phyloP scores from a whole-genome alignment of 2,113 vertebrate species.

The Neolamprologus toae region DNA sequence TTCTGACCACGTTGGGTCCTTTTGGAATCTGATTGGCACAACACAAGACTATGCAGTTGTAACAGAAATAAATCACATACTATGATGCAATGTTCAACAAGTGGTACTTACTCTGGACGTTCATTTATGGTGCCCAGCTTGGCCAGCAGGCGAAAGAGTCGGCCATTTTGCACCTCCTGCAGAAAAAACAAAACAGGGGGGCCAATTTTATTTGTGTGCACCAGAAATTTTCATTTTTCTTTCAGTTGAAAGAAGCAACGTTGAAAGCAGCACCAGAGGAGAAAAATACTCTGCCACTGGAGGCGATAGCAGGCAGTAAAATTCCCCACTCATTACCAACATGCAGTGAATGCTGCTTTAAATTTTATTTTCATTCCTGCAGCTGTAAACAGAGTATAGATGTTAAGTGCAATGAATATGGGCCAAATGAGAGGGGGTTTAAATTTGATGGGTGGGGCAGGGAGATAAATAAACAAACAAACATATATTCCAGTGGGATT shows the following conservation, averaged over 20 bases:
- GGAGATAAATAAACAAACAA: background rate
- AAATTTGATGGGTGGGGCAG: background rate
- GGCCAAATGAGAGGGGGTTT: background rate
- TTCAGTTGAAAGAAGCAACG: background rate
- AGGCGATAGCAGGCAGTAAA: background rate
- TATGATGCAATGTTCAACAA: background rate
- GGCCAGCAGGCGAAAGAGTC: slow-evolving; percentile 94
- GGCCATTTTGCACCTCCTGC: slow-evolving; percentile 97
- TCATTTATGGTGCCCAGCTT: slow-evolving; percentile 99
- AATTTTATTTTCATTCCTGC: background rate
- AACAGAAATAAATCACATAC: background rate
- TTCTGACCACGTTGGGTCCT: slow-evolving; percentile 97
- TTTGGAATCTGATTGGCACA: slow-evolving; percentile 83
- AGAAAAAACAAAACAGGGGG: slow-evolving; percentile 50
- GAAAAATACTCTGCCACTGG: too few species aligned
- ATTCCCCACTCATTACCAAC: background rate
- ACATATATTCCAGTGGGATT: background rate
- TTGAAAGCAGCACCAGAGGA: background rate
- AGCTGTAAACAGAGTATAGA: background rate
- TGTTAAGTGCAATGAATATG: background rate
- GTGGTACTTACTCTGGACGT: slow-evolving; percentile 89
- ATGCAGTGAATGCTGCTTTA: background rate
- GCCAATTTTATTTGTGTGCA: background rate
- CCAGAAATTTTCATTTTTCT: background rate
- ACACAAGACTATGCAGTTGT: background rate